These are phyloP conservation scores for Acanthiza pusilla DNA, from an alignment of 2,797 vertebrate species.

Conservation along the genomic window DNA sequence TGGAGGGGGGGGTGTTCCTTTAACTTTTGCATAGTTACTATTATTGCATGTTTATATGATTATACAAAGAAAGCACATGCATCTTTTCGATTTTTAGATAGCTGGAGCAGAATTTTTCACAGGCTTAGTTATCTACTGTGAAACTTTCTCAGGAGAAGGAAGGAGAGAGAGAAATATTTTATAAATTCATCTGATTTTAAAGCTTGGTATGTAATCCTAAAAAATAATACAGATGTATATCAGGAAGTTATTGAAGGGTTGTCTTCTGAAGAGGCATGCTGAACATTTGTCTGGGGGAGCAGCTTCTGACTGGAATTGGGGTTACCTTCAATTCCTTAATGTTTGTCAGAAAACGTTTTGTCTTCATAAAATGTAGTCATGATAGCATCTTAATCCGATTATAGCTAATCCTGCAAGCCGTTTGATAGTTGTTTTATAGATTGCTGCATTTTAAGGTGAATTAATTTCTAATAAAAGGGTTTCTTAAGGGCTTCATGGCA, in stretches of 20 bases:
- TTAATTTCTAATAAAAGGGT: background rate
- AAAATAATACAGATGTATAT: background rate
- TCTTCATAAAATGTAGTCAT: background rate
- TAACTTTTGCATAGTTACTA: background rate
- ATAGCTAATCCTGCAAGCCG: background rate
- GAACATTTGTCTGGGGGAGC: background rate
- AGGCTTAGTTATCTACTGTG: background rate
- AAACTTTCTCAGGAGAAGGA: background rate
- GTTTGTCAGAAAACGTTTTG: background rate
- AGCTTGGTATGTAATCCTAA: background rate
- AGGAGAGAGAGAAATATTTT: background rate
- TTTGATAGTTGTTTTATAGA: background rate
- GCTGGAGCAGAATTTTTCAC: background rate
- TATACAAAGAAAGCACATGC: background rate
- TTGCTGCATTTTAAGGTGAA: slow-evolving; percentile 19
- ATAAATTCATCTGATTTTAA: background rate
- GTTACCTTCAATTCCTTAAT: background rate
- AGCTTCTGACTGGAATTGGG: background rate
- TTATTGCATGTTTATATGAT: background rate
- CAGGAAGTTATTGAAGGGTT: background rate
- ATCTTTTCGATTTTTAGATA: background rate
- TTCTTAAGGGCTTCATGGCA: background rate
- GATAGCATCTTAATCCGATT: background rate
- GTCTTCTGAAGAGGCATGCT: background rate
- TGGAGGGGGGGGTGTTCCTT: background rate